Percentiles rank a stretch among this genome's conserved stretches.
Evolutionary conservation across 1,140 invertebrate species (phyloP).

Genomic region (Andricus grossulariae): DNA sequence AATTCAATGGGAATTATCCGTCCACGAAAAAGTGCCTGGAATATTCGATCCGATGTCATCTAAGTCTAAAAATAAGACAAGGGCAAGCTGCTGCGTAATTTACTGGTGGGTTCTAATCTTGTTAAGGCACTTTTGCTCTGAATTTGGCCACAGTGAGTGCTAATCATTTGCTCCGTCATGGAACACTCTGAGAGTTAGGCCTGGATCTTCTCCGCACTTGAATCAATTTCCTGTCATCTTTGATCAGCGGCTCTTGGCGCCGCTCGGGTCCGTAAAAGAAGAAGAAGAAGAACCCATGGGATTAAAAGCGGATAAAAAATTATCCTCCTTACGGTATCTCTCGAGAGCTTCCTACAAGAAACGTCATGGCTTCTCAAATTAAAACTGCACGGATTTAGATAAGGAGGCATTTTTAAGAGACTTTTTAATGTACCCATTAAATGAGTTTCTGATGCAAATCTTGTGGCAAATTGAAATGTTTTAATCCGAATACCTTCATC

Average conservation of each 20-base stretch:
- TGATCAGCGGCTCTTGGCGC: neutral
- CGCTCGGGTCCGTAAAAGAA: neutral
- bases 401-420: too few species aligned
- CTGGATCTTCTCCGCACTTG: neutral
- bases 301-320: neutral
- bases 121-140: constrained; percentile 53
- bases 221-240: neutral
- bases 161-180: constrained; percentile 38
- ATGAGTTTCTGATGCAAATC: too few species aligned
- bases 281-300: neutral
- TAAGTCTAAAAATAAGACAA: constrained; percentile 53
- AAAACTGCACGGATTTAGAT: too few species aligned
- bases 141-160: constrained; percentile 51
- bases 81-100: constrained; percentile 48
- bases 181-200: neutral
- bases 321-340: neutral
- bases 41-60: neutral
- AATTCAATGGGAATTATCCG: too few species aligned
- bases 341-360: too few species aligned
- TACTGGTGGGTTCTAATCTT: constrained; percentile 57
- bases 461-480: too few species aligned
- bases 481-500: too few species aligned
- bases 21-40: too few species aligned
- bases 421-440: too few species aligned
- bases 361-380: too few species aligned